Conservation (phyloP, 2,113 vertebrate species). For the Passer domesticus region DNA sequence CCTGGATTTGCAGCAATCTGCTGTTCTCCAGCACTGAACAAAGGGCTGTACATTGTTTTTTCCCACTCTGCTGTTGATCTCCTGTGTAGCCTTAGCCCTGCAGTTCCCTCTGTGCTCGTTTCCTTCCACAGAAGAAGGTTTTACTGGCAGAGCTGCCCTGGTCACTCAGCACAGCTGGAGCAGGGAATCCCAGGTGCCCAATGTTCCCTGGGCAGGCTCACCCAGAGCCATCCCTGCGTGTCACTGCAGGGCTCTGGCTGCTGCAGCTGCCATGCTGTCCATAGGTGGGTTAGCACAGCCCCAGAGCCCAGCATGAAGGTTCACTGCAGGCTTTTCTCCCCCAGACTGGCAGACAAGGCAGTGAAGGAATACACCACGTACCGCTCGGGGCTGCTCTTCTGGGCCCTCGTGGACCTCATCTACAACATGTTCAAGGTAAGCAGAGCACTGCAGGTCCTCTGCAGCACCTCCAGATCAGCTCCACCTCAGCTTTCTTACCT, state of each 20-base stretch:
- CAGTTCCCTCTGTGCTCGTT: neutral
- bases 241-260: neutral
- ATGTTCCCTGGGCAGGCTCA: rapidly evolving
- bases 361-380: constrained; percentile 93
- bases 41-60: neutral
- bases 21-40: neutral
- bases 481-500: neutral
- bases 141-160: neutral
- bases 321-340: neutral
- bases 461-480: neutral
- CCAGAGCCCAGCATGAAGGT: neutral
- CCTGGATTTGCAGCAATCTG: neutral
- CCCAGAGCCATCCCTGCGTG: neutral
- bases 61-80: neutral
- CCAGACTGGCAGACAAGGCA: constrained; percentile 89
- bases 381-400: constrained; percentile 95
- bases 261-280: neutral
- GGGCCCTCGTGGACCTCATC: constrained; percentile 96
- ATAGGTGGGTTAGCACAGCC: neutral
- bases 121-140: neutral
- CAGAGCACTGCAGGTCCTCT: neutral
- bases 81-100: neutral
- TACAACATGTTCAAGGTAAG: constrained; percentile 97
- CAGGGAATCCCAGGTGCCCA: rapidly evolving
- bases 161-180: neutral